Evolutionary conservation across 2,797 vertebrate genomes (phyloP), one percentile per base, ranked within the genome.

Genomic region (Diceros bicornis): DNA sequence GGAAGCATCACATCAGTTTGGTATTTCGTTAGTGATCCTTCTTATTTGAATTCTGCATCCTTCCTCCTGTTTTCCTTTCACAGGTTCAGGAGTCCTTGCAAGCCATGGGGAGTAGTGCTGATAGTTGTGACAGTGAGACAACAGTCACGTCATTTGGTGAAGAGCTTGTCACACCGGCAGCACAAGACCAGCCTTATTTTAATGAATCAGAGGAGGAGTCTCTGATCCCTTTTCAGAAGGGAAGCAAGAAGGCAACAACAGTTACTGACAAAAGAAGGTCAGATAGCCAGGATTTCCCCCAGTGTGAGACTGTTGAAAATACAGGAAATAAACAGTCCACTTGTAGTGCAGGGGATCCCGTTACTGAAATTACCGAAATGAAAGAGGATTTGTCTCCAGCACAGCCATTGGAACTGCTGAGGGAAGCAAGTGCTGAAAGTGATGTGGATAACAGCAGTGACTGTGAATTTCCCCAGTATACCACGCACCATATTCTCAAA

Each of bases 41-140:
- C 13, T 59, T 47, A 27, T 81, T 14, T 55, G 21, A 68, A 62
- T 16, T 95, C 20, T 18, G 20, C 37, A 64, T 90, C 85, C 29
- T 69, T 81, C 50, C 7, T 4, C 74, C 59, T 64, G 52, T 88
- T 6, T 0, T 81, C 44, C 59, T 89, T 57, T 79, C 57, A 21
- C 94, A 99, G 99, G 99, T 99, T 95, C 99, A 99, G 77, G 99
- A 99, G 61, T 97, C 99, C 50, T 97, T 99, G 98, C 99, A 99
- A 72, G 99, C 99, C 86, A 99, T 99, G 99, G 99, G 99, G 91
- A 99, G 99, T 84, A 99, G 99, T 55, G 99, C 99, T 74, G 99
- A 99, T 98, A 99, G 99, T 96, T 99, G 99, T 98, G 99, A 99
- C 98, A 99, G 99, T 25, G 99, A 99, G 98, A 99, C 99, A 37